Percentiles rank a stretch among this genome's conserved stretches.
Conservation (phyloP, 1,140 invertebrate genomes). For the Trichonephila inaurata region DNA sequence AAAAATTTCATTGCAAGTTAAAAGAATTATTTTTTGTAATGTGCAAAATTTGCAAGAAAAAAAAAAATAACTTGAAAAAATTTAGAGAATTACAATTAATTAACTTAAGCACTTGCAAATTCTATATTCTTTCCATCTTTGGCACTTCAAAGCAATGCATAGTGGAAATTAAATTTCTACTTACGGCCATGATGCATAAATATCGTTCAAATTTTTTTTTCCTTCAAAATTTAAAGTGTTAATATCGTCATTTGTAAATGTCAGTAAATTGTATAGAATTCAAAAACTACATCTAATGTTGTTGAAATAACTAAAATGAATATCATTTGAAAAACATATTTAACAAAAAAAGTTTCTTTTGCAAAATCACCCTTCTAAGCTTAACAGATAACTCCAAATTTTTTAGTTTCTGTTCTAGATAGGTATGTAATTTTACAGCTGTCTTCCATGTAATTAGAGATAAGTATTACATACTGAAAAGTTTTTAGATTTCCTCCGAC, state of each 20-base stretch:
- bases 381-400: background rate
- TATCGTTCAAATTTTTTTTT: too few species aligned
- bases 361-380: background rate
- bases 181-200: background rate
- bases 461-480: background rate
- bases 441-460: background rate
- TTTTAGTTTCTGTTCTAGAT: background rate
- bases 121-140: too few species aligned
- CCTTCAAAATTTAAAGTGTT: background rate
- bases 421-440: slow-evolving; percentile 35
- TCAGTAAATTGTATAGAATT: background rate
- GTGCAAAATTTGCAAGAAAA: too few species aligned
- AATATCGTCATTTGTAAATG: background rate
- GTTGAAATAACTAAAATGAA: background rate
- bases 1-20: too few species aligned
- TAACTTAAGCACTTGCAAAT: too few species aligned
- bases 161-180: background rate
- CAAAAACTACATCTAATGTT: background rate
- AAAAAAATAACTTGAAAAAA: too few species aligned
- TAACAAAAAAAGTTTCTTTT: background rate
- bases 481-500: background rate
- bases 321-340: background rate
- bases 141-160: too few species aligned
- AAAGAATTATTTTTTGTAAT: too few species aligned
- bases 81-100: too few species aligned